Conservation (phyloP, 2,888 invertebrate genomes). For the Philopedon plagiatum region DNA sequence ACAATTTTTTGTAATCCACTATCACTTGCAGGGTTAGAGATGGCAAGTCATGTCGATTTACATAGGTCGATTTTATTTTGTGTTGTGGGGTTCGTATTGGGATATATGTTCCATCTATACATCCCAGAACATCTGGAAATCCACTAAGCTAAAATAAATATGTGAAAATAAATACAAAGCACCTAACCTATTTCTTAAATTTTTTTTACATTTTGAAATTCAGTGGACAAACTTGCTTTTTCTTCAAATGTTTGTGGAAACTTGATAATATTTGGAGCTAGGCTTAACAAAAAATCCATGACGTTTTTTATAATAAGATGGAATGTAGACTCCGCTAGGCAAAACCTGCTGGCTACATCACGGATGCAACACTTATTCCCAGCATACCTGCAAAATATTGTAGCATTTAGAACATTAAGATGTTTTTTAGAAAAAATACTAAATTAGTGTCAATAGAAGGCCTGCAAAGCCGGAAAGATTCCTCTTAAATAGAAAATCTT, state of each 20-base stretch:
- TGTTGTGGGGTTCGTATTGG: background rate
- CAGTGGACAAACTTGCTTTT: background rate
- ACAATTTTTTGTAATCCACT: slow-evolving; percentile 56
- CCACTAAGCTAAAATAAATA: background rate
- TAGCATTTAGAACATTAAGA: too few species aligned
- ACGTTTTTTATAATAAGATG: background rate
- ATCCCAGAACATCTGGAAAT: slow-evolving; percentile 8
- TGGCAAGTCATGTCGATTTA: slow-evolving; percentile 58
- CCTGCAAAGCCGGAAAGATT: too few species aligned
- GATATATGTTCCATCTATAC: slow-evolving; percentile 18
- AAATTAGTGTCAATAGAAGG: too few species aligned
- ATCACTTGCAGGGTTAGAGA: slow-evolving; percentile 59
- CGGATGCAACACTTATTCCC: background rate
- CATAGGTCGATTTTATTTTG: slow-evolving; percentile 56
- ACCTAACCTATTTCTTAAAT: too few species aligned
- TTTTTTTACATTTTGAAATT: background rate
- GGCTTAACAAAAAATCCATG: background rate
- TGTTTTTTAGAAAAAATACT: too few species aligned
- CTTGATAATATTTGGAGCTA: background rate
- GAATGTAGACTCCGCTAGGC: background rate
- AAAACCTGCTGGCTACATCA: background rate
- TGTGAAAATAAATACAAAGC: too few species aligned
- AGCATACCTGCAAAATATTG: too few species aligned
- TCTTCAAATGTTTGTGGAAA: background rate
- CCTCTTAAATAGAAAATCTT: too few species aligned